Evolutionary conservation across 2,888 invertebrate genomes (phyloP).

Genomic region (Marasmarcha lunaedactyla): DNA sequence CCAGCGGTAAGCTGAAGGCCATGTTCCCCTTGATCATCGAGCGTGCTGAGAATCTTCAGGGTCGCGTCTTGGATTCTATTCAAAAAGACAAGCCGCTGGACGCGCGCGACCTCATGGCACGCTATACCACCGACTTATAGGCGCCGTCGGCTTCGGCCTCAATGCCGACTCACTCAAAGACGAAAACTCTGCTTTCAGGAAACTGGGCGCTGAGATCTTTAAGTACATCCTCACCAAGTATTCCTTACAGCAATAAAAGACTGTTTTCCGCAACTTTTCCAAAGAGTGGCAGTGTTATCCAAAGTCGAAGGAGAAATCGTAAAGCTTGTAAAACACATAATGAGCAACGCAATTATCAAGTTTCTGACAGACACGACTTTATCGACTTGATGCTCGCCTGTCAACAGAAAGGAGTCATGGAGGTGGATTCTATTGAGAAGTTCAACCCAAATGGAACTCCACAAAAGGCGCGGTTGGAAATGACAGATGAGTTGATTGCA

Average conservation of each 20-base stretch:
- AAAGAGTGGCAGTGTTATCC: background rate
- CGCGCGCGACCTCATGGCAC: constrained; percentile 24
- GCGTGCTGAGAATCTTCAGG: too few relatives aligned
- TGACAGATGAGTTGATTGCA: constrained; percentile 18
- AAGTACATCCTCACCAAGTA: constrained; percentile 3
- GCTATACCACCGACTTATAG: constrained; percentile 19
- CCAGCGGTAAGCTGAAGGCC: too few relatives aligned
- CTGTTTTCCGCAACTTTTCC: background rate
- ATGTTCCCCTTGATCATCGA: too few relatives aligned
- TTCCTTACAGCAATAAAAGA: constrained; percentile 4
- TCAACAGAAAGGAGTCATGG: constrained; percentile 14
- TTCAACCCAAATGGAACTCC: constrained; percentile 14
- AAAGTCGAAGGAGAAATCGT: background rate
- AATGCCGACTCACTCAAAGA: constrained; percentile 15
- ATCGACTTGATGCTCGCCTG: constrained; percentile 20
- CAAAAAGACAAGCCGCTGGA: too few relatives aligned
- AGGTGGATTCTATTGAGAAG: constrained; percentile 16
- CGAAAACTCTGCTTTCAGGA: constrained; percentile 16
- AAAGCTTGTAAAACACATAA: constrained; percentile 4
- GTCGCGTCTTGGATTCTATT: too few relatives aligned
- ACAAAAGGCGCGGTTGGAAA: constrained; percentile 17
- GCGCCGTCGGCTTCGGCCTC: constrained; percentile 18
- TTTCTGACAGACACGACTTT: constrained; percentile 19
- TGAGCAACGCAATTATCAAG: constrained; percentile 16
- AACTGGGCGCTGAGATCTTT: constrained; percentile 16